A percentile compares a stretch with the other conserved stretches of the same genome.
These are phyloP conservation scores for Pseudomyrmex pallidus DNA, from an alignment of 1,140 invertebrate genomes.

Conservation along the genomic window DNA sequence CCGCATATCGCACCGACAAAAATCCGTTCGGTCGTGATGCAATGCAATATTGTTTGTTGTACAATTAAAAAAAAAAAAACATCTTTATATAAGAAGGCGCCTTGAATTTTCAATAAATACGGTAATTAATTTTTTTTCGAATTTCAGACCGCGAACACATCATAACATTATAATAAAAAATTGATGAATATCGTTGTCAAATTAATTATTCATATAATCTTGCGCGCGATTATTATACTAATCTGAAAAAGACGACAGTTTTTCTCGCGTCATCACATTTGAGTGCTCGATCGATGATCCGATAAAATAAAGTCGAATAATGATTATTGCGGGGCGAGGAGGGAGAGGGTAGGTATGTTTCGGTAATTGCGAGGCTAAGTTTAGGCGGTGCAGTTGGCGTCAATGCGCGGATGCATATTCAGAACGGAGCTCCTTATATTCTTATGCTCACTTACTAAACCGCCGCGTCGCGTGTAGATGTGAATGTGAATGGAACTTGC, in stretches of 20 bases:
- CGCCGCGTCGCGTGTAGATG: conserved; percentile 68
- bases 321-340: conserved; percentile 33
- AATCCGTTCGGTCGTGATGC: conserved; percentile 5
- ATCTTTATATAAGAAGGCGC: too few relatives aligned
- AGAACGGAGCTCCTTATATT: conserved; percentile 83
- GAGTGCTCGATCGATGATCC: conserved; percentile 4
- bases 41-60: neutral
- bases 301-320: conserved; percentile 54
- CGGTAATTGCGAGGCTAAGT: conserved; percentile 85
- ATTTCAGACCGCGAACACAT: too few relatives aligned
- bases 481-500: conserved; percentile 84
- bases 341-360: conserved; percentile 81
- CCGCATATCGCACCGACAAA: neutral
- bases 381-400: conserved; percentile 85
- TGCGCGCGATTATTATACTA: neutral
- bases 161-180: neutral
- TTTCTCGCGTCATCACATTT: neutral
- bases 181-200: neutral
- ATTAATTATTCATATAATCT: conserved; percentile 9
- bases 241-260: neutral
- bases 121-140: too few relatives aligned
- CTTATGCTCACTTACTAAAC: conserved; percentile 78
- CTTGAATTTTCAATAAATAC: too few relatives aligned
- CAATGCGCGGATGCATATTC: conserved; percentile 85
- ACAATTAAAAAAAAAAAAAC: too few relatives aligned